Evolutionary conservation across 2,888 invertebrate species (phyloP), one percentile per base, ranked within the genome.

Genomic region (Drosophila siamana): DNA sequence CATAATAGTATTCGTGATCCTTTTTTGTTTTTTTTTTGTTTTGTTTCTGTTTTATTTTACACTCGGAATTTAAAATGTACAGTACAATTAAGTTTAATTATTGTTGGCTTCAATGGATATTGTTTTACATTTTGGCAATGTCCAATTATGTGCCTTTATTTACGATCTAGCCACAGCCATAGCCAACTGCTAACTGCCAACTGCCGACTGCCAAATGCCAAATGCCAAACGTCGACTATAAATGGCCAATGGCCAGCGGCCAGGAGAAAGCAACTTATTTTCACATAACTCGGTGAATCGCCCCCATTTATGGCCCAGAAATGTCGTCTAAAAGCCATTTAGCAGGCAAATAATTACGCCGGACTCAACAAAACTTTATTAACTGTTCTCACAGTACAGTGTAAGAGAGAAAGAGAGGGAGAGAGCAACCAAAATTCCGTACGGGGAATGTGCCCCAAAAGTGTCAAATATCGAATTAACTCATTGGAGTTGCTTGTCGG

Each of bases 381-480:
- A 89, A 87, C 78, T 76, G 74, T 71, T 22, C 40, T 26, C 44
- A n/a, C 33, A 51, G 65, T 1, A n/a, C n/a, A n/a, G n/a, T n/a
- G n/a, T n/a, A n/a, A n/a, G n/a, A 11, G 30, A 30, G 30, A 11
- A 4, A 11, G 9, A 11, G 30, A 30, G 30, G 4, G 3, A 28
- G 9, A 9, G 28, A 33, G 44, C 59, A 60, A 41, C 65, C 62
- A 30, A 64, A 69, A 65, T 63, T 67, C 44, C 38, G 41, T 51
- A 26, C 5, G 26, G 41, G 75, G 71, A 79, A 80, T 79, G 77
- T 64, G 77, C 64, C 80, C 80, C 59, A 76, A 87, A 86, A 86
- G 87, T 86, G 87, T 86, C 85, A 86, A 86, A 82, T 85, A 85
- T 85, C 85, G 85, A 87, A 87, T 86, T 86, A 87, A 86, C 87